Conservation (phyloP, 2,113 vertebrate species). For the Phasianus colchicus region DNA sequence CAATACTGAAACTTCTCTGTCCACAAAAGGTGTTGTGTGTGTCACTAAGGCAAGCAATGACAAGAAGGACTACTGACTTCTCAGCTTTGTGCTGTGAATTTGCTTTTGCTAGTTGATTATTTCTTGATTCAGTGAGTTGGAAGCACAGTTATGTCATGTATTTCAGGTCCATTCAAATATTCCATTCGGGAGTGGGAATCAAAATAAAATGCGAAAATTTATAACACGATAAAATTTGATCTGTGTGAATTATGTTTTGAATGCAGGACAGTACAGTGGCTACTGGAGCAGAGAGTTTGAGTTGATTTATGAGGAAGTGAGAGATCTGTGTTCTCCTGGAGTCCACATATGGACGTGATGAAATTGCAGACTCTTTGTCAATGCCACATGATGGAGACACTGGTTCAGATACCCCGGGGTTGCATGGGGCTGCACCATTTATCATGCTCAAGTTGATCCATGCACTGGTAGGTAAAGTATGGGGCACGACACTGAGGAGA, state of each 20-base stretch:
- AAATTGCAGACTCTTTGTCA: rapidly evolving
- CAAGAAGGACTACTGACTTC: neutral
- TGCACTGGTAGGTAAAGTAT: neutral
- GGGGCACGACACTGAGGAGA: neutral
- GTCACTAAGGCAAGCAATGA: rapidly evolving
- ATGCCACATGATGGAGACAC: rapidly evolving
- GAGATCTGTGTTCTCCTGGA: neutral
- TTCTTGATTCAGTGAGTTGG: neutral
- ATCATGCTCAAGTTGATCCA: neutral
- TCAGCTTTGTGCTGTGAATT: neutral
- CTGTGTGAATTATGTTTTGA: neutral
- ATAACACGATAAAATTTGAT: neutral
- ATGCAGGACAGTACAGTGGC: neutral
- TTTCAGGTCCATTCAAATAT: neutral
- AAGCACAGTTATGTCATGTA: neutral
- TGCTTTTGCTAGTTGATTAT: neutral
- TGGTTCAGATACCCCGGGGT: neutral
- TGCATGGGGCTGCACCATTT: rapidly evolving
- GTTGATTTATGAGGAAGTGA: neutral
- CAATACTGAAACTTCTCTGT: neutral
- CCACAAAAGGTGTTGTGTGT: rapidly evolving
- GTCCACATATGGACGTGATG: rapidly evolving
- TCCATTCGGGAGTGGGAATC: neutral
- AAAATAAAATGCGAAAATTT: neutral
- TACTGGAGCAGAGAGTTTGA: neutral